These are phyloP conservation scores for Paragorgia papillata DNA, from an alignment of 92 coral and sea anemone species.

Conservation along the genomic window DNA sequence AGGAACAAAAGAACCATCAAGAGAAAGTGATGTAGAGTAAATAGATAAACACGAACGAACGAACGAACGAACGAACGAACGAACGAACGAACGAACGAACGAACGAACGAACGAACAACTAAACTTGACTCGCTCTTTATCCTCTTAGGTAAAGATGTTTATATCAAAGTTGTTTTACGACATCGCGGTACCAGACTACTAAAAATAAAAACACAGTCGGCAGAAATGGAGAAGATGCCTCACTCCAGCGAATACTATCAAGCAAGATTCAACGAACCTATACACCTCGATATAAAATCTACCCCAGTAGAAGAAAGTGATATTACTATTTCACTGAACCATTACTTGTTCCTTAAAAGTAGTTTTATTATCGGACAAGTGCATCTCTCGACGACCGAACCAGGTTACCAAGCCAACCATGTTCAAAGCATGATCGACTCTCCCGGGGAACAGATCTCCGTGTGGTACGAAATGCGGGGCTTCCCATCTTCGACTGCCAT, in stretches of 20 bases:
- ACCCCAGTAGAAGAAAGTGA: conserved; percentile 1
- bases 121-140: conserved; percentile 2
- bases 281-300: background rate
- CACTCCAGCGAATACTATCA: background rate
- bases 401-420: conserved; percentile 38
- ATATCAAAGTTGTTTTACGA: conserved; percentile 28
- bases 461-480: conserved; percentile 33
- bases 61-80: conserved; percentile 1
- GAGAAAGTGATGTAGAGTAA: too few species aligned
- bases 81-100: background rate
- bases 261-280: conserved; percentile 21
- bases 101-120: background rate
- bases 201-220: conserved; percentile 9
- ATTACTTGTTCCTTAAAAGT: conserved; percentile 35
- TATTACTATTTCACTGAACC: conserved; percentile 23
- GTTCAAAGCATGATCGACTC: conserved; percentile 21
- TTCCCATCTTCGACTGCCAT: conserved; percentile 3
- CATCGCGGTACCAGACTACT: background rate
- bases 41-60: background rate
- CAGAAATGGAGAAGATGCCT: conserved; percentile 14
- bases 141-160: conserved; percentile 10
- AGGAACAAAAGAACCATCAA: background rate
- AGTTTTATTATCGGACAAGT: conserved; percentile 37
- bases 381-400: background rate
- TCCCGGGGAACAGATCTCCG: conserved; percentile 20